phyloP scores from a whole-genome alignment of 1,140 invertebrate genomes.

The Platyscapa corneri region DNA sequence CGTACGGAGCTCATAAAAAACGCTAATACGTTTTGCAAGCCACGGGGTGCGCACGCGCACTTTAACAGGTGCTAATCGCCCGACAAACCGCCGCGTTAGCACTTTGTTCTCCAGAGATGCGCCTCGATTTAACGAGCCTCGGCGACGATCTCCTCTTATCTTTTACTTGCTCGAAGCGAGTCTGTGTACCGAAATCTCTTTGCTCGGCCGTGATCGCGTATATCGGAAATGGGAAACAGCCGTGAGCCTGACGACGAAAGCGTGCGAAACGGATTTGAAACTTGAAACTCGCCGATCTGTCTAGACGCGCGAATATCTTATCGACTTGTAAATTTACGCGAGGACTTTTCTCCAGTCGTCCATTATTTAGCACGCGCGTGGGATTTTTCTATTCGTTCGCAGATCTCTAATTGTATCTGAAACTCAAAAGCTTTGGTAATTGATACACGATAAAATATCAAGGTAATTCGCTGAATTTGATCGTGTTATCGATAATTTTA shows the following conservation, averaged over 20 bases:
- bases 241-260: background rate
- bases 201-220: too few species aligned
- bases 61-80: slow-evolving; percentile 54
- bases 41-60: slow-evolving; percentile 13
- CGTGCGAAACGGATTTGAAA: background rate
- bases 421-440: too few species aligned
- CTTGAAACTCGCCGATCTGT: too few species aligned
- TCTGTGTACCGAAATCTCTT: background rate
- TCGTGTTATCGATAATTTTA: too few species aligned
- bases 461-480: too few species aligned
- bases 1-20: slow-evolving; percentile 53
- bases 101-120: background rate
- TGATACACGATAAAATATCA: too few species aligned
- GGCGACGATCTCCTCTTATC: slow-evolving; percentile 41
- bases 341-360: too few species aligned
- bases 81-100: slow-evolving; percentile 57
- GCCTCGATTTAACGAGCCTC: background rate
- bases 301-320: background rate
- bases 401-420: too few species aligned
- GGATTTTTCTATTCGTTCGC: too few species aligned
- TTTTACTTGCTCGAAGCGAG: background rate
- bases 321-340: too few species aligned
- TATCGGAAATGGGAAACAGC: too few species aligned
- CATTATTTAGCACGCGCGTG: too few species aligned
- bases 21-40: slow-evolving; percentile 62